Conservation (phyloP, 2,797 vertebrate species). For the Arctocebus calabarensis region DNA sequence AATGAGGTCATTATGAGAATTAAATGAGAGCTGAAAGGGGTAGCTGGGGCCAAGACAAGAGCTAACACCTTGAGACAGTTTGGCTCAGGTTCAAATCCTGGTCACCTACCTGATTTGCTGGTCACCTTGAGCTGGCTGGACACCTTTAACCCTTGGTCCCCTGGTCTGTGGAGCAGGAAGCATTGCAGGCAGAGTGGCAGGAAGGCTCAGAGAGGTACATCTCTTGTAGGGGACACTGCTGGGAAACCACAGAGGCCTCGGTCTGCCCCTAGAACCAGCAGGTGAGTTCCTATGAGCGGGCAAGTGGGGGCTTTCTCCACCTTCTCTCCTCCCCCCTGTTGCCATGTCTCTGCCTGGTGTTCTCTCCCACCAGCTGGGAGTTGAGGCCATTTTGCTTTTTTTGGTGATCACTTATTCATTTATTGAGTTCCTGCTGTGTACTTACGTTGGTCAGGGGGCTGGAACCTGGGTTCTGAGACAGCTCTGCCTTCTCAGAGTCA, state of each 20-base stretch:
- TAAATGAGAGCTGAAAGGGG: not conserved
- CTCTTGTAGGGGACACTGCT: slow-evolving; percentile 63
- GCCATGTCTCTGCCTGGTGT: not conserved
- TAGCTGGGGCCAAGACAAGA: too few species aligned
- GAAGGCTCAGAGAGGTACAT: not conserved
- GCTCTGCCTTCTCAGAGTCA: not conserved
- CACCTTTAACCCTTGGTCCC: not conserved
- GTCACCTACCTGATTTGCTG: not conserved
- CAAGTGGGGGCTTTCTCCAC: not conserved
- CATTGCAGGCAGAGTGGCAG: accelerated
- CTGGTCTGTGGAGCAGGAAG: not conserved
- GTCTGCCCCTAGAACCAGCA: slow-evolving; percentile 15
- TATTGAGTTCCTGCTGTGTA: not conserved
- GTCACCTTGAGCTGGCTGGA: not conserved
- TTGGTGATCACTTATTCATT: not conserved
- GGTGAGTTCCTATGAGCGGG: slow-evolving; percentile 37
- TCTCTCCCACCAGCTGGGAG: not conserved
- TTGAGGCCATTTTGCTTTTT: not conserved
- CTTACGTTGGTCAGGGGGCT: not conserved
- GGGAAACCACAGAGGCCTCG: slow-evolving; percentile 68
- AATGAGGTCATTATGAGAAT: not conserved
- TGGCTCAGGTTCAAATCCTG: not conserved
- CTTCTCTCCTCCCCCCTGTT: too few species aligned
- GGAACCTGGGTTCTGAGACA: not conserved
- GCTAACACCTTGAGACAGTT: not conserved